Evolutionary conservation across 2,797 vertebrate genomes (phyloP).

Genomic region (Epinephelus coioides): DNA sequence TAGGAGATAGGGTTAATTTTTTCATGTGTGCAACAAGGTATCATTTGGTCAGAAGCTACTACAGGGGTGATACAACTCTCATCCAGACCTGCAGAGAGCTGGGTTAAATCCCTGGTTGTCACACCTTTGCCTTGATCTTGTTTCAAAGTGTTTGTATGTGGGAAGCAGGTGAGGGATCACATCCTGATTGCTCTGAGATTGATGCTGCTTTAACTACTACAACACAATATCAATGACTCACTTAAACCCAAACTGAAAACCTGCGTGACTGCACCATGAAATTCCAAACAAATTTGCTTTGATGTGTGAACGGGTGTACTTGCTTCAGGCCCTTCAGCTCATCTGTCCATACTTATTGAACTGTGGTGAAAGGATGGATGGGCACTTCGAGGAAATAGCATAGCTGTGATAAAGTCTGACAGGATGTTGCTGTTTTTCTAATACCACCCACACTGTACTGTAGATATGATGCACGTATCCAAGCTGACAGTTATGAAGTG

Average conservation of each 20-base stretch:
- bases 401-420: constrained; percentile 45
- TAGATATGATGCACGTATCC: constrained; percentile 53
- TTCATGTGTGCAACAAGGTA: constrained; percentile 1
- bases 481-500: constrained; percentile 48
- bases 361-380: constrained; percentile 46
- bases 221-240: constrained; percentile 9
- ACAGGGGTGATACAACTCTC: background rate
- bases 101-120: background rate
- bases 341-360: constrained; percentile 36
- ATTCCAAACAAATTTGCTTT: constrained; percentile 37
- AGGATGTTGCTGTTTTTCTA: constrained; percentile 51
- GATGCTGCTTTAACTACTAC: constrained; percentile 1
- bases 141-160: background rate
- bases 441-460: constrained; percentile 55
- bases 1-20: too few relatives aligned
- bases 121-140: background rate
- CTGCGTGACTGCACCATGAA: constrained; percentile 2
- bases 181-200: background rate
- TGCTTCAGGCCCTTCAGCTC: constrained; percentile 30
- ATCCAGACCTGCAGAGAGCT: background rate
- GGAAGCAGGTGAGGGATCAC: constrained; percentile 24
- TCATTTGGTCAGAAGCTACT: background rate
- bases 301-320: constrained; percentile 30
- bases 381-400: constrained; percentile 37
- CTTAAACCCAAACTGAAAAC: background rate